A percentile compares a stretch with the other conserved stretches of the same genome.
phyloP scores from a whole-genome alignment of 2,113 vertebrate species.

The Marcusenius ussheri region DNA sequence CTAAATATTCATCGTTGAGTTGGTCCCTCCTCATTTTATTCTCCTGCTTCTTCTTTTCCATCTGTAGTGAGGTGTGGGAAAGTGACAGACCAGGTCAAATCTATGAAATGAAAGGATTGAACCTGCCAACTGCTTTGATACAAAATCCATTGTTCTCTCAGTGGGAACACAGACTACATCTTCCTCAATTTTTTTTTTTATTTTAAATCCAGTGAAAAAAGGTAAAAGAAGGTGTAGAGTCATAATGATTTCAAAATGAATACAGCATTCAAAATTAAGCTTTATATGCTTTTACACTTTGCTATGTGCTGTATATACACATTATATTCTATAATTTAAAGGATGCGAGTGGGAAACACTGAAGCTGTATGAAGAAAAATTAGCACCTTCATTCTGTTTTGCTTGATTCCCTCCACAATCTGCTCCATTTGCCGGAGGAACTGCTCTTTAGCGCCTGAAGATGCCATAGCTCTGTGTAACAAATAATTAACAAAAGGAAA shows the following conservation, averaged over 20 bases:
- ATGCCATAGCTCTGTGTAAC: constrained; percentile 84
- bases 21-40: constrained; percentile 98
- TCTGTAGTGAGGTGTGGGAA: constrained; percentile 51
- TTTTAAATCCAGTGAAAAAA: neutral
- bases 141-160: neutral
- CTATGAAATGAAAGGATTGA: neutral
- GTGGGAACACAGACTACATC: neutral
- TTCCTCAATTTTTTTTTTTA: neutral
- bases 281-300: neutral
- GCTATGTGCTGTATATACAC: neutral
- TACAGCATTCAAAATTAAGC: neutral
- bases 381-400: constrained; percentile 85
- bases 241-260: neutral
- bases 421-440: constrained; percentile 97
- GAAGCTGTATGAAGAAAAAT: neutral
- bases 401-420: constrained; percentile 97
- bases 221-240: neutral
- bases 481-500: neutral
- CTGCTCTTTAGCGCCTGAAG: constrained; percentile 82
- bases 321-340: neutral
- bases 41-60: constrained; percentile 98
- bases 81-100: neutral
- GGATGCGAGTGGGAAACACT: neutral
- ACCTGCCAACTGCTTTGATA: neutral
- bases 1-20: constrained; percentile 90